These are phyloP conservation scores for Scolopax mira DNA, from an alignment of 2,113 vertebrate genomes.

Conservation along the genomic window DNA sequence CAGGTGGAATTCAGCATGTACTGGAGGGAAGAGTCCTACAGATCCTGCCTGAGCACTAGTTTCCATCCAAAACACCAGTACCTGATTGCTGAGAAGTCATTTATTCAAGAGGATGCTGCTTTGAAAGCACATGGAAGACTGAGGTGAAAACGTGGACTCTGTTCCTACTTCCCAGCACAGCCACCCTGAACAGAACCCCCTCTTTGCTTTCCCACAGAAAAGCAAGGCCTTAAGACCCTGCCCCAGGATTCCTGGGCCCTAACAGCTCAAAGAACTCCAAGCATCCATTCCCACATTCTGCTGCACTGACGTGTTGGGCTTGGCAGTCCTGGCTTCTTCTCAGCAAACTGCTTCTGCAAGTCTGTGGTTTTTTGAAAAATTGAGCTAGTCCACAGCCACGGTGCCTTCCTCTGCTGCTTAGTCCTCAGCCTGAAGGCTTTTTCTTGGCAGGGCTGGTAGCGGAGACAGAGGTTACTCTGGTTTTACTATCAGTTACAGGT, in stretches of 20 bases:
- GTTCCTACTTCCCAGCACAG: neutral
- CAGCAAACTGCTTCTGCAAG: neutral
- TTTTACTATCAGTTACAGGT: neutral
- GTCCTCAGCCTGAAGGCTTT: neutral
- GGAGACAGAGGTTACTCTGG: neutral
- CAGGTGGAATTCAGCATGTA: neutral
- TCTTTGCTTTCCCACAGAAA: no score
- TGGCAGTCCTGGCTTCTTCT: rapidly evolving
- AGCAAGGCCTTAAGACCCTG: neutral
- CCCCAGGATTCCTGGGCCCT: no score
- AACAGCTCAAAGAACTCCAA: neutral
- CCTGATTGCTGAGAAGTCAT: neutral
- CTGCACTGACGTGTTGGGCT: rapidly evolving
- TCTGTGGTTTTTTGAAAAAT: neutral
- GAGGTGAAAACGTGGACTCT: neutral
- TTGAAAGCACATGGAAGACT: rapidly evolving
- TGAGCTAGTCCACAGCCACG: rapidly evolving
- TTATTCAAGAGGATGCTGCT: neutral
- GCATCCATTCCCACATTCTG: rapidly evolving
- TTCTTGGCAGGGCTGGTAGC: neutral
- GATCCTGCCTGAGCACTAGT: neutral
- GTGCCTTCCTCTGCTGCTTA: neutral
- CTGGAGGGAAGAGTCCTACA: no score
- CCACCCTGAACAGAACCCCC: neutral
- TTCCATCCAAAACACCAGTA: neutral